These are phyloP conservation scores for Gryllus longicercus DNA, from an alignment of 2,888 invertebrate genomes.

Conservation along the genomic window DNA sequence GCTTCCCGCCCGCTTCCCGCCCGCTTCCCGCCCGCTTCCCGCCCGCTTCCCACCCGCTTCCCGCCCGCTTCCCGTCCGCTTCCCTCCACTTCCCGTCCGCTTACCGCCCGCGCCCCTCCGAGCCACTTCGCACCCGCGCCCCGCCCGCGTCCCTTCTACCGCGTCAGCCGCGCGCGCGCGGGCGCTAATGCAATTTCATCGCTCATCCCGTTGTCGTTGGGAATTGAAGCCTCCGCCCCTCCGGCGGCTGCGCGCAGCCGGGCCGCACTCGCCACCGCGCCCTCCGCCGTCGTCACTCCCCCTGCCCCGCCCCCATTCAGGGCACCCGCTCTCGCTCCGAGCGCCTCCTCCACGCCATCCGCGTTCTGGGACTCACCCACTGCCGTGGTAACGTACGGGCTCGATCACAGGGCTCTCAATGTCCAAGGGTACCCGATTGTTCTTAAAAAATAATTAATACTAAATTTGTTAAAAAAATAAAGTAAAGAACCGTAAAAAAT, in stretches of 20 bases:
- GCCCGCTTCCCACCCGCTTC: neutral
- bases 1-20: neutral
- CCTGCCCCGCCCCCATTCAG: too few relatives aligned
- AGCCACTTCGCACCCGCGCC: neutral
- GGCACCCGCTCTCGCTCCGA: too few relatives aligned
- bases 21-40: neutral
- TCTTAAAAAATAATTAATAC: too few relatives aligned
- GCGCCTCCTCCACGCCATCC: too few relatives aligned
- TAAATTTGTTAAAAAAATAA: too few relatives aligned
- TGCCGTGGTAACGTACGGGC: too few relatives aligned
- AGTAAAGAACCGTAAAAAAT: too few relatives aligned
- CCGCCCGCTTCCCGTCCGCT: neutral
- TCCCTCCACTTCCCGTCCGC: neutral
- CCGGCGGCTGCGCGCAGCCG: neutral
- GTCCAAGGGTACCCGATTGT: too few relatives aligned
- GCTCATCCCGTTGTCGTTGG: conserved; percentile 10
- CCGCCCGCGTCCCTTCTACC: neutral
- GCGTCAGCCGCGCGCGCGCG: neutral
- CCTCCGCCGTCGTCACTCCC: too few relatives aligned
- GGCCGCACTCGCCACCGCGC: too few relatives aligned
- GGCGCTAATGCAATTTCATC: conserved; percentile 11
- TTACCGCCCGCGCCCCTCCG: accelerated
- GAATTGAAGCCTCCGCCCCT: neutral
- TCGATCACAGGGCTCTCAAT: too few relatives aligned
- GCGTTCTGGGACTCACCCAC: too few relatives aligned